Evolutionary conservation across 2,888 invertebrate species (phyloP).

Genomic region (Drosophila greeni): DNA sequence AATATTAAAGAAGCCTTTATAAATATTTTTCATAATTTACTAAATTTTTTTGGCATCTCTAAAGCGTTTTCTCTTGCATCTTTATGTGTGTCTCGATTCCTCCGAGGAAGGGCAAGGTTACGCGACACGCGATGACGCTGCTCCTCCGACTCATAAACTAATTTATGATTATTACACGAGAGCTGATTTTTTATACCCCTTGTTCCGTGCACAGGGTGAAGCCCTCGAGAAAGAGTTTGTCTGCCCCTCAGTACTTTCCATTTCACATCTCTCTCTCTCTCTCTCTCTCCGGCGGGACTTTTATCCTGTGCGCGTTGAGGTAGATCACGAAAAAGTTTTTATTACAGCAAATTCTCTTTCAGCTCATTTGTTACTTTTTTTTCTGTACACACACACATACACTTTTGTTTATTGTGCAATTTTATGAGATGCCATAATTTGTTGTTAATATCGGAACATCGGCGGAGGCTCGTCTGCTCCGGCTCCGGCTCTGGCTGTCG

Average conservation of each 20-base stretch:
- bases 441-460: slow-evolving; percentile 68
- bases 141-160: slow-evolving; percentile 72
- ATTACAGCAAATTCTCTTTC: slow-evolving; percentile 65
- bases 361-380: slow-evolving; percentile 48
- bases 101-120: slow-evolving; percentile 75
- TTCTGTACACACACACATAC: slow-evolving; percentile 22
- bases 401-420: slow-evolving; percentile 69
- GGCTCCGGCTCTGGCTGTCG: slow-evolving; percentile 2
- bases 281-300: slow-evolving; percentile 39
- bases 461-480: slow-evolving; percentile 44
- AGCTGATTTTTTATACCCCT: slow-evolving; percentile 71
- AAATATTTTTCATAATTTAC: not conserved
- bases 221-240: slow-evolving; percentile 26
- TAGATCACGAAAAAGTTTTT: slow-evolving; percentile 74
- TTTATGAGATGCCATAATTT: slow-evolving; percentile 70
- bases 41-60: slow-evolving; percentile 1
- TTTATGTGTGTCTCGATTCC: slow-evolving; percentile 8
- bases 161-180: slow-evolving; percentile 76
- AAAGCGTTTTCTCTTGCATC: not conserved
- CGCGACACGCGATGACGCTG: slow-evolving; percentile 66
- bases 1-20: no score
- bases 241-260: slow-evolving; percentile 55
- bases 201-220: slow-evolving; percentile 26
- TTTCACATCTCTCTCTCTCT: slow-evolving; percentile 49
- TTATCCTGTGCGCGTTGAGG: slow-evolving; percentile 62